Conservation (phyloP, 2,888 invertebrate species). For the Cryptosula pallasiana region DNA sequence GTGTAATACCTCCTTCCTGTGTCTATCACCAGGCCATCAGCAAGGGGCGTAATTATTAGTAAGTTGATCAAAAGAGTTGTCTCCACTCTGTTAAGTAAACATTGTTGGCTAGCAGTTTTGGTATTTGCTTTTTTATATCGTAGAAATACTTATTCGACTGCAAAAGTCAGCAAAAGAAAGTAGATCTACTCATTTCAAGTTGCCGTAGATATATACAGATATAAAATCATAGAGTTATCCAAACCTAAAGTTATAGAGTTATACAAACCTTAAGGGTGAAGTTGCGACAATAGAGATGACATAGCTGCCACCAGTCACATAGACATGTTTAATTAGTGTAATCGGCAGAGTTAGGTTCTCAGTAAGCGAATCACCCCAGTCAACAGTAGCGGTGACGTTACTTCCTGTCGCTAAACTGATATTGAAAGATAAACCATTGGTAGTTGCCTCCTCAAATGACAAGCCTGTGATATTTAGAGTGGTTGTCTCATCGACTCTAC, state of each 20-base stretch:
- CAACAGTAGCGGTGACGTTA: not conserved
- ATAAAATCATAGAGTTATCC: too few relatives aligned
- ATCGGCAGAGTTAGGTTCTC: not conserved
- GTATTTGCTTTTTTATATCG: too few relatives aligned
- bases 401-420: not conserved
- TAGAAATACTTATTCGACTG: too few relatives aligned
- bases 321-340: not conserved
- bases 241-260: too few relatives aligned
- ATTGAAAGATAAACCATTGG: not conserved
- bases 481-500: not conserved
- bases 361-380: not conserved
- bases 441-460: not conserved
- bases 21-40: not conserved
- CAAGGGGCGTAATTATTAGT: not conserved
- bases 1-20: not conserved
- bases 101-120: too few relatives aligned
- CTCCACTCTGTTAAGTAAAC: not conserved
- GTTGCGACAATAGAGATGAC: not conserved
- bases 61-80: not conserved
- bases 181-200: too few relatives aligned
- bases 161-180: too few relatives aligned
- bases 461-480: not conserved
- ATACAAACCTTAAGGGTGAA: slow-evolving; percentile 4
- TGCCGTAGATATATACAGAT: too few relatives aligned
- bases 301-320: not conserved